These are phyloP conservation scores for Spisula subtruncata DNA, from an alignment of 2,888 invertebrate genomes.

Conservation along the genomic window DNA sequence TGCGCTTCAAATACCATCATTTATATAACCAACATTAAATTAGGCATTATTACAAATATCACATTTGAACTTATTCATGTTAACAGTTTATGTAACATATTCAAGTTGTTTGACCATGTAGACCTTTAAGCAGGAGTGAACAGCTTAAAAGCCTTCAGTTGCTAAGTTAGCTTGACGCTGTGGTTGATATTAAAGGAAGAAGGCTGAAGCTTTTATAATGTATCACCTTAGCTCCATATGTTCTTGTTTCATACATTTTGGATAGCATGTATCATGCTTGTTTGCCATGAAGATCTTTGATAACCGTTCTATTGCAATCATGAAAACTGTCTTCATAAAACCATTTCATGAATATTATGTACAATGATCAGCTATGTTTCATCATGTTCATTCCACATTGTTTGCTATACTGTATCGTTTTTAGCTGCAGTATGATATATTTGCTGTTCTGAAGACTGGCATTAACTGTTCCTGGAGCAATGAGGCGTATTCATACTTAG, in stretches of 20 bases:
- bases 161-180: too few relatives aligned
- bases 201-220: not conserved
- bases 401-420: not conserved
- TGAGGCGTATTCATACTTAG: not conserved
- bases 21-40: too few relatives aligned
- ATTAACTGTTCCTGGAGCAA: not conserved
- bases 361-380: not conserved
- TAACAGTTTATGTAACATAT: too few relatives aligned
- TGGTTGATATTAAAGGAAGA: not conserved
- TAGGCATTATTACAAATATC: too few relatives aligned
- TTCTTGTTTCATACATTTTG: not conserved
- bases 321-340: not conserved
- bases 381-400: not conserved
- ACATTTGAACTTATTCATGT: too few relatives aligned
- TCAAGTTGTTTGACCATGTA: too few relatives aligned
- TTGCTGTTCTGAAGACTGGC: not conserved
- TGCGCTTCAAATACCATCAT: too few relatives aligned
- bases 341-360: not conserved
- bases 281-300: not conserved
- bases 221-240: not conserved
- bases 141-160: too few relatives aligned
- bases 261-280: not conserved
- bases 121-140: too few relatives aligned
- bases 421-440: not conserved
- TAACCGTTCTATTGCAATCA: not conserved